Evolutionary conservation across 2,797 vertebrate genomes (phyloP).

Genomic region (Urosaurus nigricauda): DNA sequence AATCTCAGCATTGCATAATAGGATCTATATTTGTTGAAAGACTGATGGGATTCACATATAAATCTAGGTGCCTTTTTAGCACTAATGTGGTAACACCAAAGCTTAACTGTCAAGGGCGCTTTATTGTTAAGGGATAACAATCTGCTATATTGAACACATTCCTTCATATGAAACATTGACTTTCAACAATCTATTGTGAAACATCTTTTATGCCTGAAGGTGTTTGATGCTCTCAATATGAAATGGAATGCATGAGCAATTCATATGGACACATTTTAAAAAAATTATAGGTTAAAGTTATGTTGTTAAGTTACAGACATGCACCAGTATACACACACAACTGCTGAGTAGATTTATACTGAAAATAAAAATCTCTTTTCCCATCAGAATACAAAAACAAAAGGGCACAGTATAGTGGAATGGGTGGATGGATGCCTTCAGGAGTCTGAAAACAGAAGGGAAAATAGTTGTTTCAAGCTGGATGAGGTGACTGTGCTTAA

Average conservation of each 20-base stretch:
- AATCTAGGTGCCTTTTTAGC: neutral
- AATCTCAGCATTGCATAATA: neutral
- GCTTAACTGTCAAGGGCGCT: neutral
- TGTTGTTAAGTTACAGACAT: constrained; percentile 64
- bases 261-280: neutral
- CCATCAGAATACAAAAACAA: constrained; percentile 48
- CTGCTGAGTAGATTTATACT: constrained; percentile 42
- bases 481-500: constrained; percentile 54
- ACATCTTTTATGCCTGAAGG: constrained; percentile 35
- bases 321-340: constrained; percentile 31
- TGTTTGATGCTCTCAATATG: constrained; percentile 48
- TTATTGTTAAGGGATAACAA: constrained; percentile 37
- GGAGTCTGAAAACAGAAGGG: constrained; percentile 19
- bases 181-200: constrained; percentile 50
- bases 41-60: constrained; percentile 4
- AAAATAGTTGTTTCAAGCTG: constrained; percentile 49
- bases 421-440: neutral
- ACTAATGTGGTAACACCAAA: constrained; percentile 54
- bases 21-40: neutral
- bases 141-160: constrained; percentile 39
- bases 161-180: constrained; percentile 54
- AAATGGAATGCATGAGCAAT: constrained; percentile 35
- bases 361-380: constrained; percentile 45
- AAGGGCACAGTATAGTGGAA: neutral
- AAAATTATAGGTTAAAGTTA: constrained; percentile 63